Evolutionary conservation across 2,113 vertebrate species (phyloP), one percentile per base, ranked within the genome.

Genomic region (Leucosticte australis): DNA sequence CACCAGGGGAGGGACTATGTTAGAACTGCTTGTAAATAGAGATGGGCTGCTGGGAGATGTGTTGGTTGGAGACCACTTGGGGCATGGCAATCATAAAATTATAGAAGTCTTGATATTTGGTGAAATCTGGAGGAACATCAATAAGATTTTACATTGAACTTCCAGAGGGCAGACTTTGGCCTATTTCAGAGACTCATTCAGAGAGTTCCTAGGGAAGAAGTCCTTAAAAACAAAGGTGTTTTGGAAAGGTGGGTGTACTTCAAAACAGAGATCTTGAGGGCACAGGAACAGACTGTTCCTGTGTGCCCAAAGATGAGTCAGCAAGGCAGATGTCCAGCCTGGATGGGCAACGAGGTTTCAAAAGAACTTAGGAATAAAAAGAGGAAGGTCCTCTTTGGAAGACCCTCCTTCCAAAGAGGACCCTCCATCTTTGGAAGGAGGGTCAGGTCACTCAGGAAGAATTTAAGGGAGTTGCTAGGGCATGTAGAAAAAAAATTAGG

Each of bases 171-270:
- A 57, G 31, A 53, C 21, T 42, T 44, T n/a, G 23, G 17, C 24
- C 31, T 74, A 13, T 35, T 74, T 74, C 21, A 7, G 24, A 57
- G 52, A 21, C 13, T 55, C 31, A 44, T 27, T 56, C 17, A 30
- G 24, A 35, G 42, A 18, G 8, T 18, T 75, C 55, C 27, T 37
- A 37, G 20, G 26, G 20, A 59, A 75, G 20, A 6, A 47, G 27
- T 21, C 26, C 15, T 37, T 17, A 14, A 18, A 75, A 59, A 47
- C 8, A 37, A 59, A 23, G 55, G 26, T 59, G 15, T 30, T 4
- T 4, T 10, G 33, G 33, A 47, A 37, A 59, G 15, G 7, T 46
- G 26, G 5, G 5, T 0, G 0, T 37, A n/a, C 20, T 17, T 30
- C 42, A 23, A 37, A 75, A 37, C 11, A 18, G 20, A 74, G 8